Evolutionary conservation across 2,888 invertebrate species (phyloP).

Genomic region (Drosophila kambysellisi): DNA sequence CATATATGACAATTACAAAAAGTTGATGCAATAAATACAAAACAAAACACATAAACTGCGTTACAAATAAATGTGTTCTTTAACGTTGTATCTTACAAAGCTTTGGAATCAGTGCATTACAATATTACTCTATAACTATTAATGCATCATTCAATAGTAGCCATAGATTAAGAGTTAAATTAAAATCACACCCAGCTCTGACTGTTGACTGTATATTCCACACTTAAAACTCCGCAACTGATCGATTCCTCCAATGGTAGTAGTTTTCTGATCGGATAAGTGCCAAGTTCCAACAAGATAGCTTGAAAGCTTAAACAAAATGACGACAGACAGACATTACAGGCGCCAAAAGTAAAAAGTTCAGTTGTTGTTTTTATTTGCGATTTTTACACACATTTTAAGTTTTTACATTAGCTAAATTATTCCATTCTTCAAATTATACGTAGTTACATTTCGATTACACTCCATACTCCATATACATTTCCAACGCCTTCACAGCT

Average conservation of each 20-base stretch:
- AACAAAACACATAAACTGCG: slow-evolving; percentile 62
- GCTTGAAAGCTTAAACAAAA: too few species aligned
- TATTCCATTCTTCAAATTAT: too few species aligned
- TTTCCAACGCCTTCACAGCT: too few species aligned
- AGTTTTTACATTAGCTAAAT: too few species aligned
- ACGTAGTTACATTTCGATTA: too few species aligned
- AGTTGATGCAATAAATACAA: slow-evolving; percentile 76
- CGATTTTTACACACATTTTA: too few species aligned
- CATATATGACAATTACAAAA: slow-evolving; percentile 72
- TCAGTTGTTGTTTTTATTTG: too few species aligned
- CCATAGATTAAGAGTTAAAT: neutral
- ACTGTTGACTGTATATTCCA: neutral
- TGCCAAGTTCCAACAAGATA: too few species aligned
- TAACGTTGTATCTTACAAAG: neutral
- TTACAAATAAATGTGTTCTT: slow-evolving; percentile 34
- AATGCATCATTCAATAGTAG: neutral
- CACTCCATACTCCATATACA: too few species aligned
- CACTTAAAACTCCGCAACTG: neutral
- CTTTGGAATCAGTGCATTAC: neutral
- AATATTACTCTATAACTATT: neutral
- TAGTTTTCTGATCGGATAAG: neutral
- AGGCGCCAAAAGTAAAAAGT: too few species aligned
- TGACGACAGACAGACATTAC: too few species aligned
- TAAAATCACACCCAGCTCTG: neutral
- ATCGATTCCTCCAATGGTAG: neutral